These are phyloP conservation scores for Choristoneura rosaceana DNA, from an alignment of 2,888 invertebrate species.

Conservation along the genomic window DNA sequence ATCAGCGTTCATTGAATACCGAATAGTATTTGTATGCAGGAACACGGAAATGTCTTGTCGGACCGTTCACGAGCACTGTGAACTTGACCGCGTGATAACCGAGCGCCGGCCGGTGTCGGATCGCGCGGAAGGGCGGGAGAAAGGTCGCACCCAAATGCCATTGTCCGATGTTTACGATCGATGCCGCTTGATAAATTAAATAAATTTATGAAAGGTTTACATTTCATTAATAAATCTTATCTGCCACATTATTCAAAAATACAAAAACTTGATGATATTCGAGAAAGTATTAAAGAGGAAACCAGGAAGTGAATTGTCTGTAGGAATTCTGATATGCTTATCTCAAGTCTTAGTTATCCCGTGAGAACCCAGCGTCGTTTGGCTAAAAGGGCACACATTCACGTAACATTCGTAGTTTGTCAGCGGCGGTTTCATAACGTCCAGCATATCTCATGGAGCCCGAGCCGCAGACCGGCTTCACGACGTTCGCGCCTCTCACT, in stretches of 20 bases:
- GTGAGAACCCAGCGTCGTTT: conserved; percentile 28
- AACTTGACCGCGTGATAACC: conserved; percentile 75
- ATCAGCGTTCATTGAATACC: background rate
- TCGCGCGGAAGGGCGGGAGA: conserved; percentile 55
- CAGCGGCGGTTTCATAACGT: conserved; percentile 72
- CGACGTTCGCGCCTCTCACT: conserved; percentile 51
- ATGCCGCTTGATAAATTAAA: conserved; percentile 2
- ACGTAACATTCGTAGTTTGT: conserved; percentile 57
- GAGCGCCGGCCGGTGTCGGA: conserved; percentile 56
- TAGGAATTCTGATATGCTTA: conserved; percentile 20
- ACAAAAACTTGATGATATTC: background rate
- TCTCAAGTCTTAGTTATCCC: conserved; percentile 10
- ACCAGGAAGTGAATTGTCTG: conserved; percentile 22
- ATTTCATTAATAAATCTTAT: conserved; percentile 2
- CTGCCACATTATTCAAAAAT: background rate
- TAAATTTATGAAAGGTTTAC: background rate
- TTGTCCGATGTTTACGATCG: conserved; percentile 14
- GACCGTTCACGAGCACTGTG: conserved; percentile 62
- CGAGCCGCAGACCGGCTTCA: conserved; percentile 60
- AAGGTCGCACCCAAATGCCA: conserved; percentile 51
- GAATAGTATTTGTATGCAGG: conserved; percentile 29
- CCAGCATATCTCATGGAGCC: conserved; percentile 64
- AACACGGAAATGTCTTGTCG: conserved; percentile 63
- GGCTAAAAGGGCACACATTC: conserved; percentile 37
- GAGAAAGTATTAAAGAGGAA: background rate